phyloP scores from a whole-genome alignment of 2,797 vertebrate genomes.

The Poliocrania exsul region DNA sequence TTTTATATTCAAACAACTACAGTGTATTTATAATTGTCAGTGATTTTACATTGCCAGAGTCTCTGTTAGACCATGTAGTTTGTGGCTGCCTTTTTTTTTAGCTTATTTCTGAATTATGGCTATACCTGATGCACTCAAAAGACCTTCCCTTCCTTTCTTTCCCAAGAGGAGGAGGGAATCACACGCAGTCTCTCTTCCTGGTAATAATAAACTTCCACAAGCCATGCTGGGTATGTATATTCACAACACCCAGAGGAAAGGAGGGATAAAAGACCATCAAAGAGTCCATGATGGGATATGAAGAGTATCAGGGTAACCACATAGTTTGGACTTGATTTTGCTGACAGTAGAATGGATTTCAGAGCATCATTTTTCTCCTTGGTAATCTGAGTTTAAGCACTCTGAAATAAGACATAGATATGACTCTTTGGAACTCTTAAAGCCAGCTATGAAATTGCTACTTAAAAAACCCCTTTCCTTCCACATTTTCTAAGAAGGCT shows the following conservation, averaged over 20 bases:
- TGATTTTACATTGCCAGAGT: background rate
- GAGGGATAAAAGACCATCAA: background rate
- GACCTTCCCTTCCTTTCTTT: background rate
- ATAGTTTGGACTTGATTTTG: background rate
- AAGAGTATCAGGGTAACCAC: background rate
- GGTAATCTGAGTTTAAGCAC: background rate
- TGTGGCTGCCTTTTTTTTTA: background rate
- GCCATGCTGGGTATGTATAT: accelerated
- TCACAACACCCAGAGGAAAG: background rate
- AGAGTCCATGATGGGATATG: background rate
- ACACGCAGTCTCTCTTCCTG: background rate
- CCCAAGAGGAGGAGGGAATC: background rate
- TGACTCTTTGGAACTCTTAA: background rate
- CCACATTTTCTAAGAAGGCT: background rate
- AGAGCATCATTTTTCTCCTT: background rate
- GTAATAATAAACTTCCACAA: background rate
- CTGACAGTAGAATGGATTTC: background rate
- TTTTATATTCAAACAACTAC: background rate
- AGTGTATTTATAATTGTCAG: background rate
- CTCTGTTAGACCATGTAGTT: background rate
- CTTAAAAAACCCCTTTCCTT: background rate
- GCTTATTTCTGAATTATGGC: background rate
- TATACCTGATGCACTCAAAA: background rate
- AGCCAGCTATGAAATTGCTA: background rate
- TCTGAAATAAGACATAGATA: background rate